These are phyloP conservation scores for Periophthalmodon schlosseri DNA, from an alignment of 2,113 vertebrate species.

Conservation along the genomic window DNA sequence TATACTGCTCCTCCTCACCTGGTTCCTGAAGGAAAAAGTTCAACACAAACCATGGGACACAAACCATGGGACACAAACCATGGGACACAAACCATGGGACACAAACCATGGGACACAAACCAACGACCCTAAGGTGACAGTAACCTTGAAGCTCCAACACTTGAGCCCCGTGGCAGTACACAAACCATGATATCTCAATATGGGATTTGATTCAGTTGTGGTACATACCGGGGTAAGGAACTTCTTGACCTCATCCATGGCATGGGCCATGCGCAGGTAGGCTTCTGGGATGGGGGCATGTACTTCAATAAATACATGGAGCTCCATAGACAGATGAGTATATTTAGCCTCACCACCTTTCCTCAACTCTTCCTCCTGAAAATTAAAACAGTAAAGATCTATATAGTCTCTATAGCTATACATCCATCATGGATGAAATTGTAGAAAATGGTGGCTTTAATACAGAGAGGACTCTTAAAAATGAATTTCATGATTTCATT, in stretches of 20 bases:
- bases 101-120: neutral
- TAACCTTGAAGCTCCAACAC: neutral
- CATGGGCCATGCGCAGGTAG: constrained; percentile 94
- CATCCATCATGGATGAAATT: too few species aligned
- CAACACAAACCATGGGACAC: neutral
- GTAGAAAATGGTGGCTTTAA: too few species aligned
- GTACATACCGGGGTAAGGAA: constrained; percentile 91
- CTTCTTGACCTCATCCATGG: constrained; percentile 98
- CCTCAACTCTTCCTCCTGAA: constrained; percentile 91
- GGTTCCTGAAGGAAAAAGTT: constrained; percentile 75
- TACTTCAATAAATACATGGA: constrained; percentile 97
- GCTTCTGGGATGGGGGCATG: constrained; percentile 94
- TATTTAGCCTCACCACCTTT: constrained; percentile 96
- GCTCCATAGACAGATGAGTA: constrained; percentile 90
- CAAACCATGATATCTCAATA: neutral
- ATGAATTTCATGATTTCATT: too few species aligned
- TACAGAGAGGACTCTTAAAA: too few species aligned
- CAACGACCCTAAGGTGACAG: neutral
- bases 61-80: neutral
- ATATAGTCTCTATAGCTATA: too few species aligned
- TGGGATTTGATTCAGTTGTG: accelerated
- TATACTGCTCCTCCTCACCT: constrained; percentile 90
- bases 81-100: too few species aligned
- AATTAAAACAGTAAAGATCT: neutral
- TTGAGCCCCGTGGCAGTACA: neutral